phyloP scores from a whole-genome alignment of 64 coral and sea anemone species.

The Stichodactyla helianthus region DNA sequence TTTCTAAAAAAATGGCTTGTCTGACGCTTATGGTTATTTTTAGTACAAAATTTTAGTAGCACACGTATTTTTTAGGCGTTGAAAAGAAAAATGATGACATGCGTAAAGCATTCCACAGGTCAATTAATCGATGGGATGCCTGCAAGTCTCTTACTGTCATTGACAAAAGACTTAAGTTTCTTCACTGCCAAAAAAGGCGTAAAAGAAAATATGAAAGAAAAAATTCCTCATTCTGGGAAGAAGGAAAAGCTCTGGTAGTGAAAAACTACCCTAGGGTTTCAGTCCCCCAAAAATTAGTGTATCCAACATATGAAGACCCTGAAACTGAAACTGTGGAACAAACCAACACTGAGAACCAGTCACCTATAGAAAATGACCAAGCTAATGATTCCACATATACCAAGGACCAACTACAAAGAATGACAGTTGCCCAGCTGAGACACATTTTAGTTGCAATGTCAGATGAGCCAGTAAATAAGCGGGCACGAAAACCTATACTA shows the following conservation, averaged over 20 bases:
- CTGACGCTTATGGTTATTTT: not conserved
- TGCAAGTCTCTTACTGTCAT: conserved; percentile 31
- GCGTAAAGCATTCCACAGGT: conserved; percentile 18
- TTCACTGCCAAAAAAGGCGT: conserved; percentile 7
- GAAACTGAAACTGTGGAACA: conserved; percentile 11
- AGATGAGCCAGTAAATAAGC: conserved; percentile 15
- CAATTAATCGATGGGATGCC: conserved; percentile 32
- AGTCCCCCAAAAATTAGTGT: not conserved
- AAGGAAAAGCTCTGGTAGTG: conserved; percentile 13
- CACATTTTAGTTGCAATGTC: conserved; percentile 22
- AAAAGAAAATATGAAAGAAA: conserved; percentile 26
- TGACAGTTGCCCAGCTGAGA: conserved; percentile 4
- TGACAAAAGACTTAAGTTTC: conserved; percentile 6
- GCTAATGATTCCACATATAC: conserved; percentile 8
- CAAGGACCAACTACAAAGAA: conserved; percentile 23
- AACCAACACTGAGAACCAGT: conserved; percentile 12
- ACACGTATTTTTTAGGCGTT: not conserved
- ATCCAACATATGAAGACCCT: conserved; percentile 9
- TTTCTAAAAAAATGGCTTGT: not conserved
- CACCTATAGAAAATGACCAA: conserved; percentile 5
- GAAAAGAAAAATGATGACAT: not conserved
- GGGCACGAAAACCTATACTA: conserved; percentile 20
- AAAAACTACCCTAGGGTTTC: conserved; percentile 23
- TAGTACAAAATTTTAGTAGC: not conserved
- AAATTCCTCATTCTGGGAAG: conserved; percentile 12